A percentile compares a stretch with the other conserved stretches of the same genome.
phyloP scores from a whole-genome alignment of 2,113 vertebrate species.

The Pedionomus torquatus region DNA sequence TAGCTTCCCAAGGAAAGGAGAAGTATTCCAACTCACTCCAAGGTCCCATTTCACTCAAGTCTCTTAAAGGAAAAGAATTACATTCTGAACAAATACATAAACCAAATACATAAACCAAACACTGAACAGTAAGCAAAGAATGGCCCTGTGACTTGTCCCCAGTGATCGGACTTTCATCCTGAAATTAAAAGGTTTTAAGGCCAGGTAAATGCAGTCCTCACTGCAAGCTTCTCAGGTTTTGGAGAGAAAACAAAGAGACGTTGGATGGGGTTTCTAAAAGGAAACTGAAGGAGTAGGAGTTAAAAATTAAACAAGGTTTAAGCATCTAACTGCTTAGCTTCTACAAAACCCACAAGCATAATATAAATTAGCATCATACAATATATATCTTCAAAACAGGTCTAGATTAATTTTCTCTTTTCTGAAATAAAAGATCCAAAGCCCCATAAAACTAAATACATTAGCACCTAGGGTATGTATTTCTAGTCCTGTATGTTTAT shows the following conservation, averaged over 20 bases:
- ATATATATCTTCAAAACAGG: background rate
- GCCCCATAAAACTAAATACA: background rate
- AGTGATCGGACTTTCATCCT: background rate
- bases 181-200: background rate
- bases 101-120: background rate
- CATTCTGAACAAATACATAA: background rate
- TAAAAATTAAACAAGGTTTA: background rate
- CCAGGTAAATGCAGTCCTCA: background rate
- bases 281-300: background rate
- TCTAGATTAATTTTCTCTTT: background rate
- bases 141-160: background rate
- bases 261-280: background rate
- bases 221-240: background rate
- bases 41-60: background rate
- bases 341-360: background rate
- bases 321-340: background rate
- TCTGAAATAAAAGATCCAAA: background rate
- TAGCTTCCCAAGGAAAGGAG: background rate
- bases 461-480: background rate
- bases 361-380: background rate
- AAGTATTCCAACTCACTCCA: background rate
- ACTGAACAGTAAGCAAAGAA: background rate
- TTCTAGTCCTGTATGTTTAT: background rate
- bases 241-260: background rate
- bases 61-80: background rate